A percentile compares a stretch with the other conserved stretches of the same genome.
Conservation (phyloP, 64 coral and sea anemone species). For the Acropora yongei region DNA sequence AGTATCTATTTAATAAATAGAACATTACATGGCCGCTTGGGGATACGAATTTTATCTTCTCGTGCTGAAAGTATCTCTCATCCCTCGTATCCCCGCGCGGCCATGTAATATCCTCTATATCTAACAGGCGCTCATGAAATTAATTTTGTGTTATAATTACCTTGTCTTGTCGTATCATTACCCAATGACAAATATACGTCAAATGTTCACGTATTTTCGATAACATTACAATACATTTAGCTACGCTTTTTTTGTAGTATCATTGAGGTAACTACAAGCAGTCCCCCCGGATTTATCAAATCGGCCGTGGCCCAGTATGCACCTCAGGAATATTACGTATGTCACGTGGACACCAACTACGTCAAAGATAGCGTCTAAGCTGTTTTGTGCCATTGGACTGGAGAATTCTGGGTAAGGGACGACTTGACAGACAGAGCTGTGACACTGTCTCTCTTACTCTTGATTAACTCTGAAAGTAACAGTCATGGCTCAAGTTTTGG, state of each 20-base stretch:
- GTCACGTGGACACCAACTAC: conserved; percentile 62
- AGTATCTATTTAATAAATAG: no score
- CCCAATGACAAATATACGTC: not conserved
- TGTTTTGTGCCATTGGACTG: conserved; percentile 63
- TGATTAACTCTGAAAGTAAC: not conserved
- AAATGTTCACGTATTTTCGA: not conserved
- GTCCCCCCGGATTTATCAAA: conserved; percentile 55
- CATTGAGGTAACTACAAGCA: conserved; percentile 57
- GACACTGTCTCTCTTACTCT: not conserved
- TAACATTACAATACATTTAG: not conserved
- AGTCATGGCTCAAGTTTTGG: not conserved
- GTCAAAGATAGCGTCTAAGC: conserved; percentile 41
- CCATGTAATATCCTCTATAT: no score
- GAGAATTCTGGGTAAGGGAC: conserved; percentile 43
- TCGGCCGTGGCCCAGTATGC: conserved; percentile 47
- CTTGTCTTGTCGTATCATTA: not conserved
- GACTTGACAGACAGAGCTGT: not conserved
- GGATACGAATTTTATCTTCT: no score
- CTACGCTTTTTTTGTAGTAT: conserved; percentile 18
- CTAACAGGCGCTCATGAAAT: no score
- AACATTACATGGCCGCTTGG: no score
- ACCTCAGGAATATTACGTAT: conserved; percentile 68
- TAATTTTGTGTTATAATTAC: no score
- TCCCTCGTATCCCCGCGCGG: no score
- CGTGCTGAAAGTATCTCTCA: no score